A percentile compares a stretch with the other conserved stretches of the same genome.
Conservation (phyloP, 1,140 invertebrate species). For the Diorhabda elongata region DNA sequence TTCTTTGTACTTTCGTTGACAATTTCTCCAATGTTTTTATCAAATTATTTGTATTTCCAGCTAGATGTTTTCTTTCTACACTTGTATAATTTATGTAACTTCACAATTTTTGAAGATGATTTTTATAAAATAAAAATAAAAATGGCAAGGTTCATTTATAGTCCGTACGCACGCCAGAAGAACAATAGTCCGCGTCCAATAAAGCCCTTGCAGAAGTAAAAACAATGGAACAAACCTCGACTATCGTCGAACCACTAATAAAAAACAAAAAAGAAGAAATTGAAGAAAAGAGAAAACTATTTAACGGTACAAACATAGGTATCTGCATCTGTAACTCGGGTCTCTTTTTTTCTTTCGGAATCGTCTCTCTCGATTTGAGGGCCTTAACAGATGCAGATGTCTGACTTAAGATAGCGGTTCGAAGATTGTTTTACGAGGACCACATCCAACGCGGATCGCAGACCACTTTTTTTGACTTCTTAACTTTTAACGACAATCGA, state of each 20-base stretch:
- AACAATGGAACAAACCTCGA: background rate
- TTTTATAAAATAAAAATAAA: background rate
- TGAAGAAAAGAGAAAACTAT: conserved; percentile 2
- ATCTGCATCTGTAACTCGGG: conserved; percentile 11
- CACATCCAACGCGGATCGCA: conserved; percentile 33
- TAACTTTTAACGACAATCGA: conserved; percentile 34
- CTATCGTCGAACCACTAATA: conserved; percentile 3
- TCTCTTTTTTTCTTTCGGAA: conserved; percentile 24
- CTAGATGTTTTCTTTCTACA: too few species aligned
- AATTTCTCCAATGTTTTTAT: too few species aligned
- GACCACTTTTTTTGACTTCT: conserved; percentile 35
- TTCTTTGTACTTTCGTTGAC: too few species aligned
- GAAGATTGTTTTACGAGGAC: conserved; percentile 37
- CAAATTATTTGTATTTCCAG: too few species aligned
- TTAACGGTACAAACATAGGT: conserved; percentile 14
- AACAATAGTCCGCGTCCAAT: conserved; percentile 1
- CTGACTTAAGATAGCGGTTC: conserved; percentile 28
- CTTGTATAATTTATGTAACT: too few species aligned
- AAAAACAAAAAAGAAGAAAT: background rate
- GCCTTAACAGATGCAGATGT: conserved; percentile 27
- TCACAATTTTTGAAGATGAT: too few species aligned
- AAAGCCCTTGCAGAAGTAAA: background rate
- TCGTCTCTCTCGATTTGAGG: conserved; percentile 18
- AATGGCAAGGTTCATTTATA: background rate
- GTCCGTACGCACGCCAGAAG: background rate